Conservation (phyloP, 2,113 vertebrate genomes). For the Noturus placidus region DNA sequence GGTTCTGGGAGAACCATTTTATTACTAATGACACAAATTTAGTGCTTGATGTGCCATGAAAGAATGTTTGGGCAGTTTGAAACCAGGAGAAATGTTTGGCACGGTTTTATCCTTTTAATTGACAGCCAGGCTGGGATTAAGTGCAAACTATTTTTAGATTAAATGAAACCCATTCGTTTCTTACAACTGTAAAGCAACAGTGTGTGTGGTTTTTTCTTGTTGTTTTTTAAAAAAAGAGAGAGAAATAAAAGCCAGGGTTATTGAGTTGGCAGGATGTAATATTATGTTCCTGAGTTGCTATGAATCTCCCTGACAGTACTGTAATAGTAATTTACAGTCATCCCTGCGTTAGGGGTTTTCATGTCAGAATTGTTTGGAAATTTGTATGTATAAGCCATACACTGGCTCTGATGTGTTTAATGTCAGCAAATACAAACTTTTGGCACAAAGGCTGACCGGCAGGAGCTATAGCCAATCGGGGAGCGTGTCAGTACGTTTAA, state of each 20-base stretch:
- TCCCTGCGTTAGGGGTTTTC: neutral
- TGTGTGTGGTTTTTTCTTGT: neutral
- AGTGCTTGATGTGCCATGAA: constrained; percentile 2
- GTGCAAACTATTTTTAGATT: neutral
- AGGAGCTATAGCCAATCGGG: neutral
- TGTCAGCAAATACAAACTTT: neutral
- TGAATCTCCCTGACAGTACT: neutral
- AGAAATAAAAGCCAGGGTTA: neutral
- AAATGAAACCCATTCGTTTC: neutral
- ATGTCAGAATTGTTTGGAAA: neutral
- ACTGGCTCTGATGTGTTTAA: neutral
- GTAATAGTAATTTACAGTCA: neutral
- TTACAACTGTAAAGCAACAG: neutral
- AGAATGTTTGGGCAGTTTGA: constrained; percentile 22
- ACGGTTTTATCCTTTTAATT: constrained; percentile 2
- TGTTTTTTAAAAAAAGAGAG: neutral
- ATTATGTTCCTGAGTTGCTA: neutral
- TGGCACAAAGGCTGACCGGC: neutral
- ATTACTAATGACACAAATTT: constrained; percentile 12
- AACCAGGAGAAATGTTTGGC: constrained; percentile 1
- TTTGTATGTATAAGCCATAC: neutral
- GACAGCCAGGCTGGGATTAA: neutral
- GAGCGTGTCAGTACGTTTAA: neutral
- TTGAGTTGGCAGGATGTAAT: neutral
- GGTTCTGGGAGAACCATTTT: neutral